Base-by-base conservation (phyloP, 2,797 vertebrate genomes). In the Cottoperca gobio region DNA sequence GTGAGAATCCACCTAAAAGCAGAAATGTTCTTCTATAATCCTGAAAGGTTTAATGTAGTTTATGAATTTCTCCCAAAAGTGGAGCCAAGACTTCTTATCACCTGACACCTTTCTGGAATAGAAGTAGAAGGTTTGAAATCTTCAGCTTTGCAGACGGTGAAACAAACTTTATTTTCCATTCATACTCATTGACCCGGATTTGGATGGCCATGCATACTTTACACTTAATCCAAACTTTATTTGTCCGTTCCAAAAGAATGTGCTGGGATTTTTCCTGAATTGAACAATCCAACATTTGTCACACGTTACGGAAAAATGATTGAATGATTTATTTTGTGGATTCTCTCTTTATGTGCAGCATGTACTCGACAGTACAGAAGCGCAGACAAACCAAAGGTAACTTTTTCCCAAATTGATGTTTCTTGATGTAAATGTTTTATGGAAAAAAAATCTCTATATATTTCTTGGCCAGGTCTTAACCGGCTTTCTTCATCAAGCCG, bases 331-430 rank as follows among this genome's bases (percentile, higher is more conserved):
- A 71, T 73, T 49, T 23, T 78, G 78, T 84, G 70, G 85, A 78
- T 89, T 89, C 82, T 91, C 78, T 60, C 85, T 90, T 85, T 65
- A 28, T 42, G 89, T 86, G 83, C 79, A 19, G 58, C 2, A 8
- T 73, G 86, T 89, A 83, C 86, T 79, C 42, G 14, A 80, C 52
- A 37, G 89, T 88, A 86, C 86, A 81, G 75, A 85, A 65, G 83
- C 88, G 86, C 93, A 88, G 74, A 84, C 83, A 81, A 92, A 94
- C 94, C 94, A 95, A 95, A 95, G 94, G 91, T 90, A 17, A 81
- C 77, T 84, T 85, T 71, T 50, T 75, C 82, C 89, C 88, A 86
- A 65, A 73, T 59, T 53, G 60, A 88, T 78, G 64, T 83, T 83
- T 81, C 21, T 82, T 79, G 80, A 83, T 88, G 76, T 88, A 86